Evolutionary conservation across 2,888 invertebrate species (phyloP).

Genomic region (Xanthorhoe spadicearia): DNA sequence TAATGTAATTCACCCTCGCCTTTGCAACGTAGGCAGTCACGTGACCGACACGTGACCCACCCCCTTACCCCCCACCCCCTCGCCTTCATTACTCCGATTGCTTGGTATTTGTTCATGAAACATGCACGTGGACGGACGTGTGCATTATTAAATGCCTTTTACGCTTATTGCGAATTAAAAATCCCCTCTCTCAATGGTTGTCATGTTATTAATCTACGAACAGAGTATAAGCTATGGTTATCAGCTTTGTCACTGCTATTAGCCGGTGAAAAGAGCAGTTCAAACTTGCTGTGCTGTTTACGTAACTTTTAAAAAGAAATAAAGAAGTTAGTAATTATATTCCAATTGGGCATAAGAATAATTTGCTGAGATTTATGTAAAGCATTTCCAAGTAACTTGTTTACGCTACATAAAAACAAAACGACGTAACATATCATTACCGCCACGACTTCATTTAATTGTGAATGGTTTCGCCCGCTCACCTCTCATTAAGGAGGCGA

Average conservation of each 20-base stretch:
- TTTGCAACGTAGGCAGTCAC: conserved; percentile 74
- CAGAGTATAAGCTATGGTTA: conserved; percentile 39
- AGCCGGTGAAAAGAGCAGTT: conserved; percentile 57
- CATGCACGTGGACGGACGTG: conserved; percentile 77
- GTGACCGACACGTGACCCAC: conserved; percentile 74
- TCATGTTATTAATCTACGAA: conserved; percentile 70
- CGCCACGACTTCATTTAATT: conserved; percentile 25
- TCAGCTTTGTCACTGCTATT: conserved; percentile 45
- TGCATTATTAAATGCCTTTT: conserved; percentile 85
- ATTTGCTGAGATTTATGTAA: too few species aligned
- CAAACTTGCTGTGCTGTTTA: not conserved
- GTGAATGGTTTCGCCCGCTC: conserved; percentile 26
- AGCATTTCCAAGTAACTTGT: not conserved
- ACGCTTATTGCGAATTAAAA: conserved; percentile 81
- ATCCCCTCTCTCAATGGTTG: conserved; percentile 61
- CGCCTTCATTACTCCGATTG: conserved; percentile 78
- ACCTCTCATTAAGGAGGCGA: conserved; percentile 41
- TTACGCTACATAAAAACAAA: not conserved
- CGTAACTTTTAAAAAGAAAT: not conserved
- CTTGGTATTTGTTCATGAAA: conserved; percentile 74
- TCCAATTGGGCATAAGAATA: too few species aligned
- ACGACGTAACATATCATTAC: not conserved
- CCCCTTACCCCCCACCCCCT: conserved; percentile 51
- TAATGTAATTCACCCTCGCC: conserved; percentile 68
- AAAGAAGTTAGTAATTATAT: not conserved